These are phyloP conservation scores for Anthonomus grandis DNA, from an alignment of 1,140 invertebrate genomes.

Conservation along the genomic window DNA sequence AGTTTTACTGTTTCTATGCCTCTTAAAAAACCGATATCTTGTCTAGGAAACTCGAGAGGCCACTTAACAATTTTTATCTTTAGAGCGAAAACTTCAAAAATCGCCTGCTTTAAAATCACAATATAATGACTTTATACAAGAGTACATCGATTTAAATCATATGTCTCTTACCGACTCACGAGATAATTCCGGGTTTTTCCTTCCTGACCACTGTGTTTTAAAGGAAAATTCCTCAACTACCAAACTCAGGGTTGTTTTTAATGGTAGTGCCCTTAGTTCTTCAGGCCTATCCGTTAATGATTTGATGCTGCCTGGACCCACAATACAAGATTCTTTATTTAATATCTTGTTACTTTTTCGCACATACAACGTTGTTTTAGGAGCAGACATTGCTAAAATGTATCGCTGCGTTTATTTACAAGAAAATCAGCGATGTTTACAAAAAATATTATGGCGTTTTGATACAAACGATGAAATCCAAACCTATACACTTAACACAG, in stretches of 20 bases:
- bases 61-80: constrained; percentile 34
- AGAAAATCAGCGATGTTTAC: constrained; percentile 36
- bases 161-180: constrained; percentile 3
- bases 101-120: constrained; percentile 27
- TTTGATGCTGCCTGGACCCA: constrained; percentile 34
- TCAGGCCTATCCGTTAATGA: constrained; percentile 37
- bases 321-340: constrained; percentile 44
- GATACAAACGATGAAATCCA: constrained; percentile 32
- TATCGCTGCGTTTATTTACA: constrained; percentile 44
- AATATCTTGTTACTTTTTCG: constrained; percentile 48
- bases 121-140: constrained; percentile 43
- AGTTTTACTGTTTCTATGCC: constrained; percentile 44
- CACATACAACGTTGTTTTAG: constrained; percentile 41
- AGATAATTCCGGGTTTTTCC: constrained; percentile 28
- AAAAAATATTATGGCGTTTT: constrained; percentile 45
- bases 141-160: constrained; percentile 34
- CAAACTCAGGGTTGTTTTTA: constrained; percentile 45
- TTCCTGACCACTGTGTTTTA: constrained; percentile 43
- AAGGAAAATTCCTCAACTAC: constrained; percentile 26
- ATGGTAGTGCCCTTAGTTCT: constrained; percentile 42
- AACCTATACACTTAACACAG: constrained; percentile 28
- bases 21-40: constrained; percentile 28
- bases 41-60: constrained; percentile 42
- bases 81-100: constrained; percentile 38
- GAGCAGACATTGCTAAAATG: constrained; percentile 48